Evolutionary conservation across 2,797 vertebrate genomes (phyloP).

Genomic region (Chloroceryle amazona): DNA sequence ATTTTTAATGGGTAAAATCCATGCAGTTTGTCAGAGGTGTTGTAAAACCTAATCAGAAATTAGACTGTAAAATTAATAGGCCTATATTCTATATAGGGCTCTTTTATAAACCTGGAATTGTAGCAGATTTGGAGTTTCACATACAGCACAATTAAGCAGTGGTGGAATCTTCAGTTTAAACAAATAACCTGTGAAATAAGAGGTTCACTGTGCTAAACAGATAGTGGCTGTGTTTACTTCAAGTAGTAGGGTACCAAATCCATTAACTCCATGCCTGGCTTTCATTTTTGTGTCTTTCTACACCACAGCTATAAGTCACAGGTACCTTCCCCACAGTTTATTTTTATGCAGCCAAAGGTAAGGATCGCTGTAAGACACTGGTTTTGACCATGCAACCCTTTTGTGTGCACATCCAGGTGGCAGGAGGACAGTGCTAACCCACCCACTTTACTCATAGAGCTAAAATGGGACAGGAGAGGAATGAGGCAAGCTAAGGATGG

Average conservation of each 20-base stretch:
- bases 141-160: background rate
- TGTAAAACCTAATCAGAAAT: constrained; percentile 80
- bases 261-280: background rate
- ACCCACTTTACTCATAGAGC: fast-evolving
- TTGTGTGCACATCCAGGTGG: fast-evolving
- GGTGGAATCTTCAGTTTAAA: constrained; percentile 51
- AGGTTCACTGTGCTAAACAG: background rate
- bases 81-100: constrained; percentile 52
- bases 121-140: constrained; percentile 45
- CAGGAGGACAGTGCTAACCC: background rate
- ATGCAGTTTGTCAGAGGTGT: constrained; percentile 61
- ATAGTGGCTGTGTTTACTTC: background rate
- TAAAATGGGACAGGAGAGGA: background rate
- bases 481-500: background rate
- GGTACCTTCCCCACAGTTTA: background rate
- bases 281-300: background rate
- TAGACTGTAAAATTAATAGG: constrained; percentile 80
- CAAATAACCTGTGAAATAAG: constrained; percentile 26
- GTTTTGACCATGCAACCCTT: background rate
- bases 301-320: background rate
- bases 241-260: constrained; percentile 1
- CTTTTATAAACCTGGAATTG: constrained; percentile 61
- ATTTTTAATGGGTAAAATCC: constrained; percentile 73
- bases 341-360: background rate
- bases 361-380: background rate